Percentiles rank a stretch among this genome's conserved stretches.
These are phyloP conservation scores for Percopsis transmontana DNA, from an alignment of 2,113 vertebrate species.

Conservation along the genomic window DNA sequence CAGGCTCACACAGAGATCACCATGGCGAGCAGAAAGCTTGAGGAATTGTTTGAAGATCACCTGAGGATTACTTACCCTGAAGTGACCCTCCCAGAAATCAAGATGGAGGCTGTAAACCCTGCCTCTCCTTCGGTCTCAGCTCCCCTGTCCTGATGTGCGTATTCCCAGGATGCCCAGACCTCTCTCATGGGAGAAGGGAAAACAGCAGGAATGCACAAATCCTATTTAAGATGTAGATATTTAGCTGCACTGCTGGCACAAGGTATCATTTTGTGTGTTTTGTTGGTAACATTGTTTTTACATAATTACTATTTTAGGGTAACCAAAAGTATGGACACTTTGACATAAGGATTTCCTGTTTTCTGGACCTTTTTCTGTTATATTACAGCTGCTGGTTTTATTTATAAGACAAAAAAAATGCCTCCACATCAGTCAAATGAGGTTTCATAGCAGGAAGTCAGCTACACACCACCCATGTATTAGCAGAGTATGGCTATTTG, in stretches of 20 bases:
- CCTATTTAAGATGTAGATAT: not conserved
- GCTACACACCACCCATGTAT: not conserved
- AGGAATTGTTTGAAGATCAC: slow-evolving; percentile 81
- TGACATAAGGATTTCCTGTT: not conserved
- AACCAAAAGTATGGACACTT: not conserved
- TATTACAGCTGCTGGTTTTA: slow-evolving; percentile 5
- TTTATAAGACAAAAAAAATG: not conserved
- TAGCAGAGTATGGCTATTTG: slow-evolving; percentile 1
- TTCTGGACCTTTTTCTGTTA: not conserved
- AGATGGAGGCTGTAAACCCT: slow-evolving; percentile 32
- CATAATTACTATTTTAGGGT: slow-evolving; percentile 12
- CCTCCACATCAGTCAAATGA: not conserved
- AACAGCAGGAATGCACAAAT: slow-evolving; percentile 7
- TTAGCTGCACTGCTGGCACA: slow-evolving; percentile 12
- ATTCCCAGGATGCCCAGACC: slow-evolving; percentile 8
- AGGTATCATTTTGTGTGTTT: slow-evolving; percentile 4
- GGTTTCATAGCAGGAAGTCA: not conserved
- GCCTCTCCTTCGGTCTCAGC: slow-evolving; percentile 4
- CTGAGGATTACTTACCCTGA: slow-evolving; percentile 82
- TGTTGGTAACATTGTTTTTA: not conserved
- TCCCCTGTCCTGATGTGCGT: slow-evolving; percentile 3
- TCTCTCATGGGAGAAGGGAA: slow-evolving; percentile 17
- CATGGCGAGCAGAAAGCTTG: slow-evolving; percentile 76
- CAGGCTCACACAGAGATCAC: slow-evolving; percentile 82
- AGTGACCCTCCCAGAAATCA: slow-evolving; percentile 73